A percentile compares a stretch with the other conserved stretches of the same genome.
Conservation (phyloP, 53 echinoderm and acorn worm genomes). For the Echinometra lucunter region DNA sequence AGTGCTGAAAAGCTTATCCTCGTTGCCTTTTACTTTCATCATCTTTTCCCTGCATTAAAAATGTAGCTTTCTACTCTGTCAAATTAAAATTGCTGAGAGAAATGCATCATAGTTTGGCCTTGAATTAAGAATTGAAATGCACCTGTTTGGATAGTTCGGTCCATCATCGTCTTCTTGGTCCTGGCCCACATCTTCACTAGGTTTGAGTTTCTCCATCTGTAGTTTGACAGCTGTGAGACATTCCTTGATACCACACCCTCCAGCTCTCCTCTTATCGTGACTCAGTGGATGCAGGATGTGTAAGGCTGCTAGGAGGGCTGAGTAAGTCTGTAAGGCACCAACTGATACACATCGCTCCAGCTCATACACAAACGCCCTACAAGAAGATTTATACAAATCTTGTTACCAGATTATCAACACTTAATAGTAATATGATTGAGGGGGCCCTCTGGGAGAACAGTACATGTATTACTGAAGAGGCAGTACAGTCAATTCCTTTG, state of each 20-base stretch:
- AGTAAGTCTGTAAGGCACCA: slow-evolving; percentile 73
- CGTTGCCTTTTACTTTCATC: too few species aligned
- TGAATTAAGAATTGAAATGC: not conserved
- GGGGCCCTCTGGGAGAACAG: too few species aligned
- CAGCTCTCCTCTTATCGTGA: slow-evolving; percentile 67
- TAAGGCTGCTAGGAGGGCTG: slow-evolving; percentile 79
- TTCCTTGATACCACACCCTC: slow-evolving; percentile 60
- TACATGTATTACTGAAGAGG: too few species aligned
- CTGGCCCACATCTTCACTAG: not conserved
- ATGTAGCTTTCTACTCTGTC: too few species aligned
- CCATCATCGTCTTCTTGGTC: slow-evolving; percentile 56
- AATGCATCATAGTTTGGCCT: not conserved
- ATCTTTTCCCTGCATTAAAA: too few species aligned
- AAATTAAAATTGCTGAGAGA: too few species aligned
- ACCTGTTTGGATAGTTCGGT: slow-evolving; percentile 55
- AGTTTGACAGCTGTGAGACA: slow-evolving; percentile 67
- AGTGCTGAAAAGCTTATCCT: too few species aligned
- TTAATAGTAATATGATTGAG: not conserved
- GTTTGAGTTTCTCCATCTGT: slow-evolving; percentile 63
- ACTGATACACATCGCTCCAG: slow-evolving; percentile 84
- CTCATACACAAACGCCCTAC: slow-evolving; percentile 86
- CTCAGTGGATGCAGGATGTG: slow-evolving; percentile 81
- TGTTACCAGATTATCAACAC: not conserved
- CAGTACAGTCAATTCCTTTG: too few species aligned
- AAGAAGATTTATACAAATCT: not conserved